Evolutionary conservation across 2,797 vertebrate species (phyloP).

Genomic region (Cichlasoma orientale): DNA sequence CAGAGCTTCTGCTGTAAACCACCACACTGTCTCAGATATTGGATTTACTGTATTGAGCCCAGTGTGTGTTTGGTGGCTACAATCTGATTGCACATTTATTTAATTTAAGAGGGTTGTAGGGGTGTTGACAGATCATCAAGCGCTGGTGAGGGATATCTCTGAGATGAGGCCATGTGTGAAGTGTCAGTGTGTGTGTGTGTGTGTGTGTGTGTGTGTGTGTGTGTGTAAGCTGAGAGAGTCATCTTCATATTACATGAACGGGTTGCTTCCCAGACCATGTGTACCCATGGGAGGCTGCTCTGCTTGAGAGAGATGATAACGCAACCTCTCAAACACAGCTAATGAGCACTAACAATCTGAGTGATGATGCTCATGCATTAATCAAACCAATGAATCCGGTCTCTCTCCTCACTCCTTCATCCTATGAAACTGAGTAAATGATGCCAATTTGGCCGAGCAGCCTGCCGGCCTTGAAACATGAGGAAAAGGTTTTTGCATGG

Average conservation of each 20-base stretch:
- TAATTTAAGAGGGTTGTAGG: constrained; percentile 65
- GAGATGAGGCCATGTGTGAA: constrained; percentile 13
- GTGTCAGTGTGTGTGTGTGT: neutral
- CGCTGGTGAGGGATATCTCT: constrained; percentile 25
- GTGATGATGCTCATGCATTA: constrained; percentile 56
- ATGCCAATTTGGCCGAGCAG: constrained; percentile 11
- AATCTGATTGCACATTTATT: constrained; percentile 62
- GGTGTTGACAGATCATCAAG: constrained; percentile 64
- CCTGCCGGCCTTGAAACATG: neutral
- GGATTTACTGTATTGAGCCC: constrained; percentile 53
- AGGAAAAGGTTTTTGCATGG: neutral
- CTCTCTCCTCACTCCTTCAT: neutral
- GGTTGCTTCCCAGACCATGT: constrained; percentile 46
- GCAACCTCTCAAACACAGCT: constrained; percentile 44
- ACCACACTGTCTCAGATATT: constrained; percentile 37
- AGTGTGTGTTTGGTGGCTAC: constrained; percentile 55
- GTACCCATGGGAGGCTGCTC: constrained; percentile 52
- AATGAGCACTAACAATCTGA: constrained; percentile 61
- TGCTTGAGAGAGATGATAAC: constrained; percentile 46
- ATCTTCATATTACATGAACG: constrained; percentile 65
- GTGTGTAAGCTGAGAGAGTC: constrained; percentile 26
- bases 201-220: constrained; percentile 1
- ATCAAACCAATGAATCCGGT: constrained; percentile 24
- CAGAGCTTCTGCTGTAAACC: constrained; percentile 43
- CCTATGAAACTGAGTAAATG: constrained; percentile 4